A percentile compares a stretch with the other conserved stretches of the same genome.
These are phyloP conservation scores for Synchiropus splendidus DNA, from an alignment of 2,113 vertebrate species.

Conservation along the genomic window DNA sequence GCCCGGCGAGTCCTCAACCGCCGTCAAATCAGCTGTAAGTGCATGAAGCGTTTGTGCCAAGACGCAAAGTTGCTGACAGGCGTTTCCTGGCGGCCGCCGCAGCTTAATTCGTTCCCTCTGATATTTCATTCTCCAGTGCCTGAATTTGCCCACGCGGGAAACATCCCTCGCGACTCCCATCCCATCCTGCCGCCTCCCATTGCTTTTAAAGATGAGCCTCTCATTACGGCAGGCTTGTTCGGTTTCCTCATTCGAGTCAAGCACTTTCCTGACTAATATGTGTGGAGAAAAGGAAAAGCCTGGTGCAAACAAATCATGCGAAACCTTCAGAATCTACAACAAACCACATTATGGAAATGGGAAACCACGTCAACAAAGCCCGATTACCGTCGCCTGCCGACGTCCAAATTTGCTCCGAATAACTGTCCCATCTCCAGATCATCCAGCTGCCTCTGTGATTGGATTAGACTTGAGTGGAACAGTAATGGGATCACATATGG, in stretches of 20 bases:
- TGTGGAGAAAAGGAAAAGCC: neutral
- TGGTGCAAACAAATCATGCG: too few relatives aligned
- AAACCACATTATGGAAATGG: too few relatives aligned
- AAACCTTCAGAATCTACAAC: too few relatives aligned
- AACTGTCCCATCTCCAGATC: conserved; percentile 24
- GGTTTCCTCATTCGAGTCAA: neutral
- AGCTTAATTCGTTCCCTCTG: conserved; percentile 29
- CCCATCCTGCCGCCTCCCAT: too few relatives aligned
- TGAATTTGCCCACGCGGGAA: too few relatives aligned
- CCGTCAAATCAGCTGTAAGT: conserved; percentile 2
- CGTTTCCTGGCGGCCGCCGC: conserved; percentile 12
- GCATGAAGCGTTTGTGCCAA: conserved; percentile 13
- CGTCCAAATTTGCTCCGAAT: conserved; percentile 19
- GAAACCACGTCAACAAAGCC: too few relatives aligned
- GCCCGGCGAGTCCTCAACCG: conserved; percentile 14
- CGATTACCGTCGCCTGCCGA: neutral
- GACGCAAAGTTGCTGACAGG: conserved; percentile 17
- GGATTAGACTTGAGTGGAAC: conserved; percentile 40
- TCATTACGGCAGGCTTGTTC: too few relatives aligned
- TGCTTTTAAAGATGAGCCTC: too few relatives aligned
- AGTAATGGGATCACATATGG: conserved; percentile 29
- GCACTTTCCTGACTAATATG: neutral
- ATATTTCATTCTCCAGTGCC: too few relatives aligned
- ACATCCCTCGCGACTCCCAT: too few relatives aligned
- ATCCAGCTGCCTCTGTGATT: conserved; percentile 40